Conservation (phyloP, 2,113 vertebrate species). For the Lycaon pictus region DNA sequence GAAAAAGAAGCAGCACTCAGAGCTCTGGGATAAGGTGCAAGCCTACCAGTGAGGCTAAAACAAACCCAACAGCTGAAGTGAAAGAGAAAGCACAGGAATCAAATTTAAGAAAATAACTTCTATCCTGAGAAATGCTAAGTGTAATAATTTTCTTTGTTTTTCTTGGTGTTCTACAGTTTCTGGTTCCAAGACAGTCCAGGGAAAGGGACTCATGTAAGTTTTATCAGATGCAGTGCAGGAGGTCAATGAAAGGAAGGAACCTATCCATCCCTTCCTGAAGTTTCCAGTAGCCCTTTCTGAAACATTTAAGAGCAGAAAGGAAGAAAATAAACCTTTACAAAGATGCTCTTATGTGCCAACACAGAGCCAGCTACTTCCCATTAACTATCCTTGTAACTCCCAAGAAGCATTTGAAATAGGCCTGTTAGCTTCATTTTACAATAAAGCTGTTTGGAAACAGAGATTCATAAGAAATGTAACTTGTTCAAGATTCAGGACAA, state of each 20-base stretch:
- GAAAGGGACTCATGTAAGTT: too few species aligned
- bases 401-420: neutral
- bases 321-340: neutral
- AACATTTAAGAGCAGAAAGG: neutral
- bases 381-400: neutral
- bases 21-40: too few species aligned
- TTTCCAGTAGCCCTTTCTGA: neutral
- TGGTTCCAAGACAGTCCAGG: neutral
- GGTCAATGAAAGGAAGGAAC: neutral
- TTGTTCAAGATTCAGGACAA: neutral
- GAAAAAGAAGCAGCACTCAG: neutral
- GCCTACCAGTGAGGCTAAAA: neutral
- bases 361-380: neutral
- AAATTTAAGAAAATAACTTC: neutral
- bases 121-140: neutral
- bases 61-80: too few species aligned
- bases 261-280: neutral
- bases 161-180: neutral
- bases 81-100: neutral
- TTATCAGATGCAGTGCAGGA: neutral
- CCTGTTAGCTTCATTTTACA: neutral
- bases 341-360: neutral
- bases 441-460: neutral
- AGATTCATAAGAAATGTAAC: neutral
- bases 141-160: neutral